Conservation (phyloP, 2,113 vertebrate genomes). For the Thalassoma bifasciatum region DNA sequence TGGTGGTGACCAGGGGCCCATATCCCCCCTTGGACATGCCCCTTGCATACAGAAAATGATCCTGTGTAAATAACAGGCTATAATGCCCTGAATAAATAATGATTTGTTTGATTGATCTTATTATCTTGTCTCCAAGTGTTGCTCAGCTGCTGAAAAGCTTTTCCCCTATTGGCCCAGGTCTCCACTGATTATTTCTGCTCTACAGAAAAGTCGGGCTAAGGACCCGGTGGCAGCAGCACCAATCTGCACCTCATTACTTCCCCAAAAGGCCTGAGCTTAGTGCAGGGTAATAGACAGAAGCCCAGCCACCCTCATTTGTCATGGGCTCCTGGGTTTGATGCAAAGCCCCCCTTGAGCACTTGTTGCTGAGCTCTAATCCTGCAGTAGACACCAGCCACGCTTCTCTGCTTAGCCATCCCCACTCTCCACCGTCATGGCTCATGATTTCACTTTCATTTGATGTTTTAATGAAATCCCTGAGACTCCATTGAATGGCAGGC, state of each 20-base stretch:
- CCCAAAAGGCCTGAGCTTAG: constrained; percentile 82
- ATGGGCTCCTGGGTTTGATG: constrained; percentile 81
- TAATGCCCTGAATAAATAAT: constrained; percentile 1
- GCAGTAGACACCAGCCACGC: constrained; percentile 78
- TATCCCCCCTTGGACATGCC: background rate
- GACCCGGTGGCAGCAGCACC: constrained; percentile 67
- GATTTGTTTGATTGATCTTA: constrained; percentile 47
- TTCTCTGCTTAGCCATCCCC: constrained; percentile 76
- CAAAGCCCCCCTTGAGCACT: constrained; percentile 82
- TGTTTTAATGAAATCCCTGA: constrained; percentile 83
- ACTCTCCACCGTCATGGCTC: constrained; percentile 77
- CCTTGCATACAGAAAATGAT: background rate
- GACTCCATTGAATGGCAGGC: constrained; percentile 74
- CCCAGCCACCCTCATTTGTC: constrained; percentile 81
- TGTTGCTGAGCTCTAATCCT: constrained; percentile 83
- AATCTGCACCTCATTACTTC: constrained; percentile 81
- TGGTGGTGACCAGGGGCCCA: background rate
- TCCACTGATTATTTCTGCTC: constrained; percentile 72
- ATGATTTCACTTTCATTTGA: constrained; percentile 84
- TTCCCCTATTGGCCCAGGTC: constrained; percentile 55
- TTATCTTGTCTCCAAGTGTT: constrained; percentile 45
- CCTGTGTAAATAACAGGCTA: too few species aligned
- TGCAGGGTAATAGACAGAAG: constrained; percentile 82
- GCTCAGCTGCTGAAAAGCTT: constrained; percentile 42
- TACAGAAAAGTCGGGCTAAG: constrained; percentile 60